Evolutionary conservation across 2,113 vertebrate genomes (phyloP), one percentile per base, ranked within the genome.

Genomic region (Buteo buteo): DNA sequence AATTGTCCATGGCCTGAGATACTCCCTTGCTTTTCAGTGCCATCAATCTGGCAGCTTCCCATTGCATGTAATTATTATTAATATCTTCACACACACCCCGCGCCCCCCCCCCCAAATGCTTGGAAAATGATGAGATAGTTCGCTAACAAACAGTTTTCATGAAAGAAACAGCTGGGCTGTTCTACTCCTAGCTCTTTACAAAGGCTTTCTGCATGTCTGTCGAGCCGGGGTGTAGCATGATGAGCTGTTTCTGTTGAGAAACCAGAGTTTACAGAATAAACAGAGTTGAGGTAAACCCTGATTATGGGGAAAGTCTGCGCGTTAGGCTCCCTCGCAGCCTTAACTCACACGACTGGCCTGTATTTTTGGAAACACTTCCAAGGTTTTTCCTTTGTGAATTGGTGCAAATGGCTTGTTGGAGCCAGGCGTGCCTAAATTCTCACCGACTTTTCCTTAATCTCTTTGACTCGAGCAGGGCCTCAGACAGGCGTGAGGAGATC

Each of bases 211-310:
- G 31, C 87, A 42, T 50, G 38, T 97, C 95, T 96, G 61, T 89
- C 4, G 52, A 89, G 82, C 55, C 28, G 16, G 97, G 77, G 92
- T 97, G 88, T 87, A 96, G 86, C 34, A 20, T 96, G 94, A 97
- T 97, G 97, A 96, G 86, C 91, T 94, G 93, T 95, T 98, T 94
- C 98, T 93, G 84, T 95, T 97, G 94, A 97, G 97, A 98, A 97
- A 95, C 92, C 88, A 97, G 96, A 95, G 89, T 97, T 97, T 96
- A 97, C 90, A 98, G 97, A 94, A 98, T 97, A 98, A 98, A 97
- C 95, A 97, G 88, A 90, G 73, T 87, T 93, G 96, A 96, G 72
- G 91, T 94, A 96, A 97, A 97, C 91, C 82, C 82, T 85, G 93
- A 96, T 92, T 94, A 94, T 96, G 92, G 94, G 87, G 96, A 80